Evolutionary conservation across 1,140 invertebrate genomes (phyloP), one percentile per base, ranked within the genome.

Genomic region (Platyscapa corneri): DNA sequence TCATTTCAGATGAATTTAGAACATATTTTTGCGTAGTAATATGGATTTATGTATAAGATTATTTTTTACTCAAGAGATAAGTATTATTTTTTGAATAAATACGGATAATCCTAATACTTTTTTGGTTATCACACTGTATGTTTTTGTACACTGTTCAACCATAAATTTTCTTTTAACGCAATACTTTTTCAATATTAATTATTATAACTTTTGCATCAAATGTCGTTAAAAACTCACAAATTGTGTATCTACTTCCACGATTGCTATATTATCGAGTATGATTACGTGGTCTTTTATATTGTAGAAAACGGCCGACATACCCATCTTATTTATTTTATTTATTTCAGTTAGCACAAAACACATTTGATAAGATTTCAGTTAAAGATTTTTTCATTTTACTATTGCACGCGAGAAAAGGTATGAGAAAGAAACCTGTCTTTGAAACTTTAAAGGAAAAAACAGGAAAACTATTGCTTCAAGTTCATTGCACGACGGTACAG

Each of bases 391-490:
- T n/a, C n/a, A n/a, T n/a, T n/a, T n/a, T n/a, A n/a, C n/a, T 27
- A 30, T 16, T 49, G 23, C 5, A 30, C 16, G n/a, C 14, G 42
- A 32, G 16, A 46, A 81, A 81, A 65, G 39, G 49, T 60, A 39
- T 0, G n/a, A 42, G 39, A 83, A 76, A 83, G n/a, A 76, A 42
- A 72, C n/a, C 27, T 27, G 23, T 53, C 46, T 53, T 37, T 27
- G 23, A 37, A 42, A 8, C n/a, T 46, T 20, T 2, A 7, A 37
- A 72, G 34, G 39, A 67, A 81, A 67, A 32, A 23, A 75, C 14
- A 30, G n/a, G 27, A 23, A 56, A 42, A 72, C 64, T 84, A 72
- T 84, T 60, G 56, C 76, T 79, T 76, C 64, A 84, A 79, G 75
- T 78, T 84, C 64, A 64, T 27, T 60, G 42, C 34, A 5, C 49